Base-by-base conservation (phyloP, 2,113 vertebrate species). In the Corydoras sp. region DNA sequence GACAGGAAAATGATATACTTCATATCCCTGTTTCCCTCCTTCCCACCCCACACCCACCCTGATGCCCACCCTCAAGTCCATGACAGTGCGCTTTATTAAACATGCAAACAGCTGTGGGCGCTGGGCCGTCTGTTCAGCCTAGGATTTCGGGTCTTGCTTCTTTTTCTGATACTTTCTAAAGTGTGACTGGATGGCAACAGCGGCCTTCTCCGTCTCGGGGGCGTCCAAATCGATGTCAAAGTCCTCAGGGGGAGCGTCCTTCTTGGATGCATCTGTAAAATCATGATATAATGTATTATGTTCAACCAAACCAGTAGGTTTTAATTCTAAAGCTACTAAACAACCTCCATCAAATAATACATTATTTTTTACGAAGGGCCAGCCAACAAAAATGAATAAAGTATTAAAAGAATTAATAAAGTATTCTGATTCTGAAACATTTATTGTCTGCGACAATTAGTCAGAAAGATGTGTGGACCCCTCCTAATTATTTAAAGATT, bases 101-200 rank as follows among this genome's bases (percentile, higher is more conserved):
- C 89, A 90, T 89, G 88, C 88, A 89, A 74, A 73, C 73, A 77
- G 72, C 75, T 56, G 35, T 14, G 9, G 31, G 31, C 62, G 60
- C 18, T 15, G n/a, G 30, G 3, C 60, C 18, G 61, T 24, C 31
- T 7, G 15, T 65, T 15, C 32, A 3, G 77, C 67, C 88, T 96
- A 98, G 59, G 92, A 94, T 89, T 97, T 94, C 66, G 77, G 84
- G 82, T 75, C 92, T 86, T 74, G 90, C 85, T 98, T 99, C 88
- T 99, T 98, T 90, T 99, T 99, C 90, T 98, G 95, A 89, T 96
- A 98, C 89, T 96, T 98, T 85, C 96, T 97, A 91, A 99, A 98
- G 88, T 98, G 96, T 8, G 94, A 97, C 85, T 99, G 96, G 87
- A 99, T 99, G 69, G 96, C 94, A 81, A 97, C 92, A 0, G 96